A percentile compares a stretch with the other conserved stretches of the same genome.
phyloP scores from a whole-genome alignment of 1,140 invertebrate species.

The Choristoneura fumiferana region DNA sequence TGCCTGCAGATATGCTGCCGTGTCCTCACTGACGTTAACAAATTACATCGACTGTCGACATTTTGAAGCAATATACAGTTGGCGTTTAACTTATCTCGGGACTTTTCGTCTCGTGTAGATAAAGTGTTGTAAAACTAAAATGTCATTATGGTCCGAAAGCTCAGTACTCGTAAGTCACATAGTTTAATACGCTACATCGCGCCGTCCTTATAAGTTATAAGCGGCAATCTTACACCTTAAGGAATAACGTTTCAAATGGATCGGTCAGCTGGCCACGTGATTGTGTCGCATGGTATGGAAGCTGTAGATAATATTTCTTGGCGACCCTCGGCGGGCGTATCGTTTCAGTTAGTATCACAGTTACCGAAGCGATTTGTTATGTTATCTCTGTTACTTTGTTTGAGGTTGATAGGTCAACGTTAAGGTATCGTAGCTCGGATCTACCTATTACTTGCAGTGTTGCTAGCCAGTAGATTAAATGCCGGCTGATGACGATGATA shows the following conservation, averaged over 20 bases:
- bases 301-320: slow-evolving; percentile 65
- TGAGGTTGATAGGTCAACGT: slow-evolving; percentile 68
- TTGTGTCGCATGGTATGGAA: slow-evolving; percentile 11
- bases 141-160: slow-evolving; percentile 68
- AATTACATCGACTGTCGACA: slow-evolving; percentile 69
- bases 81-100: slow-evolving; percentile 72
- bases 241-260: slow-evolving; percentile 2
- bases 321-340: slow-evolving; percentile 41
- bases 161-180: slow-evolving; percentile 58
- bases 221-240: background rate
- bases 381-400: slow-evolving; percentile 69
- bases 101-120: slow-evolving; percentile 72
- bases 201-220: background rate
- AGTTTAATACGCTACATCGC: slow-evolving; percentile 5
- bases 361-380: slow-evolving; percentile 66
- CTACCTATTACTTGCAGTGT: slow-evolving; percentile 39
- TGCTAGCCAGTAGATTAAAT: slow-evolving; percentile 26
- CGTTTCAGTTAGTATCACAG: slow-evolving; percentile 58
- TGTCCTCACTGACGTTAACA: slow-evolving; percentile 65
- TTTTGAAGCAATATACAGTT: slow-evolving; percentile 75
- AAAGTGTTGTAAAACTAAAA: slow-evolving; percentile 76
- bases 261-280: background rate
- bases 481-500: background rate
- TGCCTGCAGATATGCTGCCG: slow-evolving; percentile 37
- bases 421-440: slow-evolving; percentile 51